These are phyloP conservation scores for Chaunax sp. DNA, from an alignment of 2,797 vertebrate genomes.

Conservation along the genomic window DNA sequence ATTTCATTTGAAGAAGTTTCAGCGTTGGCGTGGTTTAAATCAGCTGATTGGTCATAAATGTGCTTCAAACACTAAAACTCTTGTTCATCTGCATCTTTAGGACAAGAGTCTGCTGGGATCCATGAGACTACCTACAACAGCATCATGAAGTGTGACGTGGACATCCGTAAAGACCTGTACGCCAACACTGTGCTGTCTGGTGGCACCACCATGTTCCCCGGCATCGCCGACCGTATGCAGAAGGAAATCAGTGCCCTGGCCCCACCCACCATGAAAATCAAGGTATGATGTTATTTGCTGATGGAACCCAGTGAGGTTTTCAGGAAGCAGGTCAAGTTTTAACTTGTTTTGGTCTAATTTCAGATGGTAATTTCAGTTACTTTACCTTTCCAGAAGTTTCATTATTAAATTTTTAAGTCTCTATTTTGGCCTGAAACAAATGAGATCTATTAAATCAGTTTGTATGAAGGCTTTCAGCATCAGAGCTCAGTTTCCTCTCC, in stretches of 20 bases:
- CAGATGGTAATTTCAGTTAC: no score
- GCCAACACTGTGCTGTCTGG: slow-evolving; percentile 94
- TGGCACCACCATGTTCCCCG: slow-evolving; percentile 95
- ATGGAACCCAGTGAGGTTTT: background rate
- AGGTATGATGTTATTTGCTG: slow-evolving; percentile 30
- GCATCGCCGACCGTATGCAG: slow-evolving; percentile 94
- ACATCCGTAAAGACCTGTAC: slow-evolving; percentile 93
- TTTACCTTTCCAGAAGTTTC: no score
- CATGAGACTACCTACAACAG: slow-evolving; percentile 80
- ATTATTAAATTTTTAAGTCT: no score
- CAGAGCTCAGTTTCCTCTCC: background rate
- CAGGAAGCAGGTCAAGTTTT: background rate
- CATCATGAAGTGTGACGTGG: slow-evolving; percentile 83
- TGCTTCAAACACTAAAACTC: background rate
- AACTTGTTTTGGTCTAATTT: no score
- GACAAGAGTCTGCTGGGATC: slow-evolving; percentile 76
- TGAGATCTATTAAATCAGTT: no score
- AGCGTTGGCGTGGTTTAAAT: background rate
- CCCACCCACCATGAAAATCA: slow-evolving; percentile 69
- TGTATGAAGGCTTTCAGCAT: background rate
- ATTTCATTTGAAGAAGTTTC: background rate
- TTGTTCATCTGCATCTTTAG: slow-evolving; percentile 38
- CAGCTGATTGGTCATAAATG: background rate
- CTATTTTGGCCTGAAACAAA: no score
- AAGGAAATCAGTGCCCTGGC: slow-evolving; percentile 92